Conservation (phyloP, 2,113 vertebrate genomes). For the Peromyscus polionotus region DNA sequence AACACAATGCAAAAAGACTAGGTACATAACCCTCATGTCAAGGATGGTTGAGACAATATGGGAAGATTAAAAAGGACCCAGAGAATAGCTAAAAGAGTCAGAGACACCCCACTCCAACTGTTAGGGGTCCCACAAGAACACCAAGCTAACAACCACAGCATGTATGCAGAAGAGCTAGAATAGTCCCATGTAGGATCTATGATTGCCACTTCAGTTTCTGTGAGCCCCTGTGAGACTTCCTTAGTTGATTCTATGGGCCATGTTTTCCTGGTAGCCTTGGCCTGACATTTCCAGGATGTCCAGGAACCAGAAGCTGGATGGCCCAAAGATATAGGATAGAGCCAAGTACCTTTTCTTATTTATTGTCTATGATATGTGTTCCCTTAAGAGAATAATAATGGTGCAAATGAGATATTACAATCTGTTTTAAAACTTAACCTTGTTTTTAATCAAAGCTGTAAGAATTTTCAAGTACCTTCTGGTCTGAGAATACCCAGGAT, state of each 20-base stretch:
- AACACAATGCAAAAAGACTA: no score
- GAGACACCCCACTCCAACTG: no score
- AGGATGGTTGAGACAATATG: no score
- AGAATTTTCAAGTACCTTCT: constrained; percentile 34
- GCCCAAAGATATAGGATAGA: neutral
- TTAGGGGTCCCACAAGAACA: no score
- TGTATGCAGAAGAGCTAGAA: no score
- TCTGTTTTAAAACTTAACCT: constrained; percentile 29
- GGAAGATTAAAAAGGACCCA: no score
- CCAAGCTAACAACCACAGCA: no score
- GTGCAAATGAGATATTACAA: constrained; percentile 45
- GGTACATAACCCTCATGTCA: no score
- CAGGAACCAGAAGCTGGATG: neutral
- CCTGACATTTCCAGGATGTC: no score
- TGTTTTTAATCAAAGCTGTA: constrained; percentile 43
- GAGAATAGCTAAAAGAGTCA: no score
- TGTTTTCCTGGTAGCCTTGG: neutral
- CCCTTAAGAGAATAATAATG: constrained; percentile 16
- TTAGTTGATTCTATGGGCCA: neutral
- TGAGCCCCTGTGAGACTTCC: neutral
- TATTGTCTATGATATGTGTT: constrained; percentile 34
- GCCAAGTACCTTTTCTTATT: neutral
- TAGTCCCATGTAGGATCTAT: neutral
- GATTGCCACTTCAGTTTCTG: neutral
- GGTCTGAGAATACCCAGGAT: constrained; percentile 10